phyloP scores from a whole-genome alignment of 2,113 vertebrate species.

The Cairina moschata region DNA sequence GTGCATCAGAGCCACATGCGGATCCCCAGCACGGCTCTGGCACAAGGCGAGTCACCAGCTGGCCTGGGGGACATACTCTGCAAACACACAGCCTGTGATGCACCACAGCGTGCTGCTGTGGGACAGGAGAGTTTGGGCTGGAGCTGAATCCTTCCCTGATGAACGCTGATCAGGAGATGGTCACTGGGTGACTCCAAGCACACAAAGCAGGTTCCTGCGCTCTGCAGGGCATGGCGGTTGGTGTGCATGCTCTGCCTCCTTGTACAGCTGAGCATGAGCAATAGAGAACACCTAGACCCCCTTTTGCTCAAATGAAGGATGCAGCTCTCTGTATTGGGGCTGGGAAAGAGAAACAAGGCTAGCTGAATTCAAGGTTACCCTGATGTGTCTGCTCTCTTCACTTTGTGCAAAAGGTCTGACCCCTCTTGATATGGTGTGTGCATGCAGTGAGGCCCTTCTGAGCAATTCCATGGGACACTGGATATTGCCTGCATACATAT shows the following conservation, averaged over 20 bases:
- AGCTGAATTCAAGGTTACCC: neutral
- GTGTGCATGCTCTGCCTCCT: neutral
- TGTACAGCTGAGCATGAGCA: neutral
- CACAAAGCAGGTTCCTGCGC: neutral
- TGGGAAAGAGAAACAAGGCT: neutral
- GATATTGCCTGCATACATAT: neutral
- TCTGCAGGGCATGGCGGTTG: neutral
- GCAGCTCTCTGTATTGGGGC: neutral
- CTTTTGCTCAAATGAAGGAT: neutral
- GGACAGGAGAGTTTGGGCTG: neutral
- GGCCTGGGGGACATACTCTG: neutral
- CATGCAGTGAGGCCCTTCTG: neutral
- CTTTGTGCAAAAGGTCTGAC: neutral
- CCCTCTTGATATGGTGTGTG: neutral
- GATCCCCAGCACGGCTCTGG: neutral
- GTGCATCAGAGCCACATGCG: neutral
- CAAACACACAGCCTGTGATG: no score
- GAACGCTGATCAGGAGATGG: neutral
- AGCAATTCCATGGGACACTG: neutral
- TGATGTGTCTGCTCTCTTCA: fast-evolving
- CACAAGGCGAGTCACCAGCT: neutral
- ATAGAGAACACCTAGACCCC: neutral
- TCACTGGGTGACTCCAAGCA: neutral
- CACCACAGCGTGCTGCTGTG: neutral
- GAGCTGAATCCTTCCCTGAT: neutral